Conservation (phyloP, 2,797 vertebrate species). For the Graptemys geographica region DNA sequence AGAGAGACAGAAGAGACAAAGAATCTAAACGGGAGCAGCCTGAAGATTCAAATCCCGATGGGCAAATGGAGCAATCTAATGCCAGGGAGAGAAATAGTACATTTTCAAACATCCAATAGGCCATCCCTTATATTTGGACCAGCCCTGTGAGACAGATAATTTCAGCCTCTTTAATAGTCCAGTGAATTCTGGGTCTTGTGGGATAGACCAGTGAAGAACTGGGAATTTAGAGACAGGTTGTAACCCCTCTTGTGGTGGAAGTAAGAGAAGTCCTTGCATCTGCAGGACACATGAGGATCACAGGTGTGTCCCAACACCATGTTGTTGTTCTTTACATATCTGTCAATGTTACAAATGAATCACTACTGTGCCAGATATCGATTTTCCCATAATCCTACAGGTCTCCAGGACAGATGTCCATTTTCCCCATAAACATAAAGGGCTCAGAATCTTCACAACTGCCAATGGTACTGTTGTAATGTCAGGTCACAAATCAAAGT, state of each 20-base stretch:
- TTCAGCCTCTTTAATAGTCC: too few relatives aligned
- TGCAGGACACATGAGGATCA: neutral
- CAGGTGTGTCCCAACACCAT: neutral
- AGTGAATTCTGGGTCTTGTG: neutral
- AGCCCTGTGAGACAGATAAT: too few relatives aligned
- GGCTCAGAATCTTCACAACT: neutral
- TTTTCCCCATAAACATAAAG: neutral
- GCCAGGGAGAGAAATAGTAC: neutral
- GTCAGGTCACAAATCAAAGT: neutral
- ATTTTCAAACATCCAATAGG: neutral
- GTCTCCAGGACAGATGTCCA: neutral
- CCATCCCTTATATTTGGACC: neutral
- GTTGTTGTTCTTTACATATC: neutral
- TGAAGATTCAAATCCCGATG: neutral
- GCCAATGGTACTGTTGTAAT: neutral
- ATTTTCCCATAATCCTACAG: neutral
- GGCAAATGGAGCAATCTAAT: neutral
- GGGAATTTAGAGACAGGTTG: neutral
- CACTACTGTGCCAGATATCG: neutral
- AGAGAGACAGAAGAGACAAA: neutral
- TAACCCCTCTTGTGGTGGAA: neutral
- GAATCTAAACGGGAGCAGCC: neutral
- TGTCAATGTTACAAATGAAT: neutral
- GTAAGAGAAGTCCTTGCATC: neutral
- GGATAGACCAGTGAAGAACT: neutral